Evolutionary conservation across 2,113 vertebrate species (phyloP).

Genomic region (Eonycteris spelaea): DNA sequence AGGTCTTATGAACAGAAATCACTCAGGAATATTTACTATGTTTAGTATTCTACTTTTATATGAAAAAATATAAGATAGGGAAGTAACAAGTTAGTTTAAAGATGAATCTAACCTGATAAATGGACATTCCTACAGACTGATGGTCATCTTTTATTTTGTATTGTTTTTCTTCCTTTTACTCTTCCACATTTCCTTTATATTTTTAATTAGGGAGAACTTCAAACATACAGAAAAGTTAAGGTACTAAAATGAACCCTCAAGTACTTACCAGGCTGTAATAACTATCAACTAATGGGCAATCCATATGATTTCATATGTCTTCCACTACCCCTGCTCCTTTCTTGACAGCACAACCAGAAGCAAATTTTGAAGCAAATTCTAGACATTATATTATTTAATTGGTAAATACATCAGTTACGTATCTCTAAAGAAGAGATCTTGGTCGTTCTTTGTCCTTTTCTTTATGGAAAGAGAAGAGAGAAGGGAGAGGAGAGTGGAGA

Average conservation of each 20-base stretch:
- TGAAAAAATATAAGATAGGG: not conserved
- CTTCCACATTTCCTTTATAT: not conserved
- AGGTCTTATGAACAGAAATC: not conserved
- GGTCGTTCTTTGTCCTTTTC: not conserved
- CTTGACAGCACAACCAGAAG: not conserved
- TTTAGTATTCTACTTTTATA: not conserved
- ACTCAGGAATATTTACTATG: not conserved
- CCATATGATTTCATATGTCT: not conserved
- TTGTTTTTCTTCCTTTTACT: not conserved
- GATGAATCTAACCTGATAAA: not conserved
- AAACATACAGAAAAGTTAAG: not conserved
- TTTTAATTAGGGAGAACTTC: not conserved
- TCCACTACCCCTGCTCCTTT: rapidly evolving
- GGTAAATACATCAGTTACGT: not conserved
- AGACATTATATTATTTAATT: not conserved
- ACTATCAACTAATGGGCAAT: not conserved
- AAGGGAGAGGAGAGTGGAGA: not conserved
- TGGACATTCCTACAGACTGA: not conserved
- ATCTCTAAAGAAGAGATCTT: not conserved
- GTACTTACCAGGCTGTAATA: not conserved
- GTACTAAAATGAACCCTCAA: not conserved
- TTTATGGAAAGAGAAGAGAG: not conserved
- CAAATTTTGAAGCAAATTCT: not conserved
- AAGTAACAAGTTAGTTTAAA: not conserved
- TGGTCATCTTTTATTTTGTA: not conserved